Evolutionary conservation across 2,113 vertebrate species (phyloP).

Genomic region (Anhinga anhinga): DNA sequence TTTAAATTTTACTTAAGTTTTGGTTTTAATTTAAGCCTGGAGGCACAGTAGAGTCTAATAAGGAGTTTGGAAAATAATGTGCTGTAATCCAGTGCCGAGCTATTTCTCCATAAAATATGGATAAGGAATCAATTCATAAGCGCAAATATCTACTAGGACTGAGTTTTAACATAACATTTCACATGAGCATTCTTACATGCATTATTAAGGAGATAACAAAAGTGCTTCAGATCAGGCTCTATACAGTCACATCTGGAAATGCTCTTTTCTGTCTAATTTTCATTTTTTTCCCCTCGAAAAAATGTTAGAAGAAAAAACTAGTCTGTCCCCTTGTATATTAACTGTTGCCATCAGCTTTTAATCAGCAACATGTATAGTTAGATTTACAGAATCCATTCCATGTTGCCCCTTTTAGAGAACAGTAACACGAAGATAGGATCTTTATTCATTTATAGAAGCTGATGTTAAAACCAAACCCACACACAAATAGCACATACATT

Average conservation of each 20-base stretch:
- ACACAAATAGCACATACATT: conserved; percentile 45
- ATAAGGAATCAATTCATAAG: conserved; percentile 56
- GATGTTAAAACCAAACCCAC: conserved; percentile 56
- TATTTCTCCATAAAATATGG: conserved; percentile 49
- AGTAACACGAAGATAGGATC: conserved; percentile 65
- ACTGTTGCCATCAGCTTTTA: conserved; percentile 73
- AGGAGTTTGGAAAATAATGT: conserved; percentile 27
- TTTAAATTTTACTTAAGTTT: conserved; percentile 63
- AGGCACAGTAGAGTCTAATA: conserved; percentile 47
- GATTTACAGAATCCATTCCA: conserved; percentile 68
- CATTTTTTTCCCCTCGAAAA: background rate
- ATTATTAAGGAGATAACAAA: conserved; percentile 63
- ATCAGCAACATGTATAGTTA: conserved; percentile 68
- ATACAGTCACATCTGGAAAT: conserved; percentile 69
- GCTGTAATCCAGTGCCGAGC: background rate
- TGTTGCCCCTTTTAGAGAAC: conserved; percentile 61
- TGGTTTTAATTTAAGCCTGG: conserved; percentile 59
- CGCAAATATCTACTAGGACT: background rate
- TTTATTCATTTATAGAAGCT: conserved; percentile 68
- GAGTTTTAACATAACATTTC: conserved; percentile 32
- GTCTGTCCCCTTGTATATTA: conserved; percentile 25
- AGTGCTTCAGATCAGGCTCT: conserved; percentile 42
- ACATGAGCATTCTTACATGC: conserved; percentile 23
- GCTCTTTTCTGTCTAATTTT: conserved; percentile 54
- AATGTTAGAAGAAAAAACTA: conserved; percentile 33